These are phyloP conservation scores for Ennomos quercinarius DNA, from an alignment of 2,888 invertebrate species.

Conservation along the genomic window DNA sequence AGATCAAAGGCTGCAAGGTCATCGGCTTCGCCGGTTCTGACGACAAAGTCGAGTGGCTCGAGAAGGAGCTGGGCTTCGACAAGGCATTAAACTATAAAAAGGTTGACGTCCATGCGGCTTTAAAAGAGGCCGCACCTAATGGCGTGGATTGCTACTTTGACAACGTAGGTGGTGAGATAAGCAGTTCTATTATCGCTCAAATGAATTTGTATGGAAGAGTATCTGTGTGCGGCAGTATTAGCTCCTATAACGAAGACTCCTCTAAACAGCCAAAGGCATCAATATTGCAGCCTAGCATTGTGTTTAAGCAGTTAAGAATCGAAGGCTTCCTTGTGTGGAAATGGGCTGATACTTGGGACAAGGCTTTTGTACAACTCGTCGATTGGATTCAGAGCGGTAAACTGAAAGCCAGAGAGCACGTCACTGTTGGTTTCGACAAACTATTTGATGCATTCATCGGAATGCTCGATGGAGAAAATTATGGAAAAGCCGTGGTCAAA, in stretches of 20 bases:
- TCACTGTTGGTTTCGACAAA: conserved; percentile 89
- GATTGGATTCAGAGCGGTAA: conserved; percentile 88
- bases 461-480: conserved; percentile 87
- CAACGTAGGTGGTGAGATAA: conserved; percentile 89
- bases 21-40: conserved; percentile 90
- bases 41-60: conserved; percentile 88
- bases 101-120: conserved; percentile 75
- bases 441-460: conserved; percentile 88
- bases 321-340: conserved; percentile 86
- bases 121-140: conserved; percentile 87
- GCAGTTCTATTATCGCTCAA: conserved; percentile 83
- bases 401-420: conserved; percentile 87
- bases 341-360: conserved; percentile 83
- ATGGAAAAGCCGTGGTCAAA: conserved; percentile 89
- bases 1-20: conserved; percentile 87
- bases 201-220: conserved; percentile 87
- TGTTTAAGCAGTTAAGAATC: conserved; percentile 81
- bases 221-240: conserved; percentile 76
- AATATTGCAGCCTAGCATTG: conserved; percentile 71
- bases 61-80: conserved; percentile 88
- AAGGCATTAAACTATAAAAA: conserved; percentile 90
- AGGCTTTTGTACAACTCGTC: conserved; percentile 85
- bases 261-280: conserved; percentile 58
- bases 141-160: conserved; percentile 92
- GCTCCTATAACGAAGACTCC: conserved; percentile 60